phyloP scores from a whole-genome alignment of 2,888 invertebrate genomes.

The Eristalinus aeneus region DNA sequence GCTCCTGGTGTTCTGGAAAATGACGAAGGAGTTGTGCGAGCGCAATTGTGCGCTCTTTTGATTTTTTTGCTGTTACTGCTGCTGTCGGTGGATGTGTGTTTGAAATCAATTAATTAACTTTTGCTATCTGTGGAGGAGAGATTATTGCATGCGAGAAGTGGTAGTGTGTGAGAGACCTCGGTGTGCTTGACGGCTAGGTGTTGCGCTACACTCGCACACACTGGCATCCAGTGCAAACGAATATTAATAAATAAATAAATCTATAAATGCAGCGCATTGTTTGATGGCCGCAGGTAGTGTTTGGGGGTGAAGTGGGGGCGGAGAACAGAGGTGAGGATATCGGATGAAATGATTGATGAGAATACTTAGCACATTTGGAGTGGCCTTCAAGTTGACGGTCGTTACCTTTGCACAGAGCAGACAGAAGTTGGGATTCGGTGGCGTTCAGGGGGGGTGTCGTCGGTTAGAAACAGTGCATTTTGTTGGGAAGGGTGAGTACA shows the following conservation, averaged over 20 bases:
- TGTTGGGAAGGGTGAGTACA: background rate
- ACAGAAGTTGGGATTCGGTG: background rate
- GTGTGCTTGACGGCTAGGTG: background rate
- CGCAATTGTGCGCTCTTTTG: conserved; percentile 16
- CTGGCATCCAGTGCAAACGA: conserved; percentile 10
- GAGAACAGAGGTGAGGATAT: conserved; percentile 1
- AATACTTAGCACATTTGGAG: conserved; percentile 63
- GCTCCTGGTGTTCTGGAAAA: conserved; percentile 12
- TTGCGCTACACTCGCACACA: conserved; percentile 30
- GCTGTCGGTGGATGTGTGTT: conserved; percentile 8
- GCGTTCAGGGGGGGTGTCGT: background rate
- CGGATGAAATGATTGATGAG: conserved; percentile 61
- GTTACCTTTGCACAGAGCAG: conserved; percentile 28
- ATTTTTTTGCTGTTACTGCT: background rate
- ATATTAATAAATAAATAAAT: conserved; percentile 62
- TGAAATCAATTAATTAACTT: conserved; percentile 66
- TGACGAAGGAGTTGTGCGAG: conserved; percentile 42
- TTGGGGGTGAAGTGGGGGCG: background rate
- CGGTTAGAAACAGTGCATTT: conserved; percentile 58
- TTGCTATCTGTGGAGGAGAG: conserved; percentile 58
- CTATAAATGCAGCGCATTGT: conserved; percentile 47
- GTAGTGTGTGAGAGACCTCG: background rate
- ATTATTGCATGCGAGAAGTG: conserved; percentile 58
- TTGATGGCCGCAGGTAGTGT: background rate
- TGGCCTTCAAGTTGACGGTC: conserved; percentile 62